Conservation (phyloP, 2,797 vertebrate species). For the Chelmon rostratus region DNA sequence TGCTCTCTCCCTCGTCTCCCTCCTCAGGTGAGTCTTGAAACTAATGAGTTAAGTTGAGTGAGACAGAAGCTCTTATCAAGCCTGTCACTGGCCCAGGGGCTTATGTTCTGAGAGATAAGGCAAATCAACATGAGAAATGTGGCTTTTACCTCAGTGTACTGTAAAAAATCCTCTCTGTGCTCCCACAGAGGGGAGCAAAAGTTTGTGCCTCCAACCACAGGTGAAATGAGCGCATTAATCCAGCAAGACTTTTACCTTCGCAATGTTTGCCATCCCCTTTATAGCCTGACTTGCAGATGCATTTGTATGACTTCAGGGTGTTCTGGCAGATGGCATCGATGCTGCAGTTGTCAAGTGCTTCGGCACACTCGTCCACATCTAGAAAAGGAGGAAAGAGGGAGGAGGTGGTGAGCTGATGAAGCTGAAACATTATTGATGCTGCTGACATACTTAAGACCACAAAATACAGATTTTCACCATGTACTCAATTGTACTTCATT, state of each 20-base stretch:
- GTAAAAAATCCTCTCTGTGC: slow-evolving; percentile 22
- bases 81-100: slow-evolving; percentile 52
- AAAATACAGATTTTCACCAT: slow-evolving; percentile 12
- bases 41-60: slow-evolving; percentile 75
- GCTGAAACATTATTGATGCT: slow-evolving; percentile 1
- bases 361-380: slow-evolving; percentile 98
- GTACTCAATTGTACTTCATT: background rate
- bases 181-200: slow-evolving; percentile 1
- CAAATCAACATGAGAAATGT: slow-evolving; percentile 51
- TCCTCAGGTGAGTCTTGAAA: slow-evolving; percentile 66
- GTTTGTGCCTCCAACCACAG: slow-evolving; percentile 25
- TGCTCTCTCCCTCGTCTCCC: slow-evolving; percentile 22
- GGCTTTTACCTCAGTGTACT: slow-evolving; percentile 31
- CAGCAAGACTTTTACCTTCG: slow-evolving; percentile 89
- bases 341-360: slow-evolving; percentile 97
- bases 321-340: slow-evolving; percentile 99
- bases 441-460: too few relatives aligned
- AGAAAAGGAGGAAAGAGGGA: slow-evolving; percentile 39
- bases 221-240: slow-evolving; percentile 34
- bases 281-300: slow-evolving; percentile 99
- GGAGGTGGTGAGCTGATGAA: slow-evolving; percentile 22
- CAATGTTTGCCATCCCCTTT: slow-evolving; percentile 97
- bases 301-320: slow-evolving; percentile 96
- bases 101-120: slow-evolving; percentile 37
- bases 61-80: slow-evolving; percentile 70